phyloP scores from a whole-genome alignment of 2,888 invertebrate genomes.

The Caenorhabditis panamensis region DNA sequence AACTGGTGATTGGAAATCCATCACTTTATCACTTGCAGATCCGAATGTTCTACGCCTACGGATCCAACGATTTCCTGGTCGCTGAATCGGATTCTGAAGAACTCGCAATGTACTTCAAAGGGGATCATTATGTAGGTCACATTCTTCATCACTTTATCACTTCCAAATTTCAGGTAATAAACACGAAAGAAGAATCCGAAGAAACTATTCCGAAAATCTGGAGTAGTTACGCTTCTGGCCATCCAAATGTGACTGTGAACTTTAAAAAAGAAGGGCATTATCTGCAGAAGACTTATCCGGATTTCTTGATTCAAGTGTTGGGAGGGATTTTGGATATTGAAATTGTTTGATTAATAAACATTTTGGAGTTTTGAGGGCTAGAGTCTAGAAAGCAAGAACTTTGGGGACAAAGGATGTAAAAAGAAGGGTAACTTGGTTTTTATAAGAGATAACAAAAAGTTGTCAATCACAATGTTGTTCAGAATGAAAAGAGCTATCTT shows the following conservation, averaged over 20 bases:
- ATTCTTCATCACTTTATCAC: neutral
- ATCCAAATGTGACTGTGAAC: constrained; percentile 37
- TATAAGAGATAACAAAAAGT: no score
- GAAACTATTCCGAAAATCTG: constrained; percentile 37
- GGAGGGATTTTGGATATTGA: constrained; percentile 39
- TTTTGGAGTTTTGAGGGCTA: no score
- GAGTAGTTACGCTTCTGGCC: constrained; percentile 31
- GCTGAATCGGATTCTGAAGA: constrained; percentile 50
- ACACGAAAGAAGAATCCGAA: constrained; percentile 41
- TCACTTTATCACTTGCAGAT: constrained; percentile 22
- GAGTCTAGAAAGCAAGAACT: no score
- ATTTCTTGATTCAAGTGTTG: constrained; percentile 46
- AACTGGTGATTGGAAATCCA: no score
- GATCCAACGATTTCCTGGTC: constrained; percentile 50
- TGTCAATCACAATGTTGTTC: no score
- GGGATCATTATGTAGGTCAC: constrained; percentile 47
- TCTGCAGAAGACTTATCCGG: constrained; percentile 58
- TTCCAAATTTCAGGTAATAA: constrained; percentile 33
- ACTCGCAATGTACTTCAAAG: constrained; percentile 39
- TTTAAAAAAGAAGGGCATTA: constrained; percentile 59
- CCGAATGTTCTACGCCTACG: constrained; percentile 51
- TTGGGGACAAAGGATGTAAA: no score
- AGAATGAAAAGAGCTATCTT: no score
- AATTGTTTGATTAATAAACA: neutral
- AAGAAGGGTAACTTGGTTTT: no score